Conservation (phyloP, 2,888 invertebrate genomes). For the Gonocerus acuteangulatus region DNA sequence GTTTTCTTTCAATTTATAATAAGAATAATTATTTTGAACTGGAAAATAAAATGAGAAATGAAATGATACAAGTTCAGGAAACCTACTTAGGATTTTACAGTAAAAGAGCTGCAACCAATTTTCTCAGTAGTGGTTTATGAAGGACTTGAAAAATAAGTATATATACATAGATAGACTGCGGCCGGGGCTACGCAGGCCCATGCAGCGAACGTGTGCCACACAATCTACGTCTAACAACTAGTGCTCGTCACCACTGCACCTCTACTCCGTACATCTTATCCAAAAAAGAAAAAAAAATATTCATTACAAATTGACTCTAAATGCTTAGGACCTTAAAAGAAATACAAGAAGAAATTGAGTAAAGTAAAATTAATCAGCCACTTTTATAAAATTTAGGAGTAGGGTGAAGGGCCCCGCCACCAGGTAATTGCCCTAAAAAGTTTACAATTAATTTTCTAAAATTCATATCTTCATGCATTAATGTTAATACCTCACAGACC, state of each 20-base stretch:
- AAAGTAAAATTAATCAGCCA: too few species aligned
- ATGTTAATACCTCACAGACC: constrained; percentile 25
- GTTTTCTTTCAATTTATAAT: too few species aligned
- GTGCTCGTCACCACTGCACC: constrained; percentile 21
- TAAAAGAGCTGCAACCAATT: not conserved
- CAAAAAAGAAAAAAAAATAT: too few species aligned
- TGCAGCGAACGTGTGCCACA: constrained; percentile 20
- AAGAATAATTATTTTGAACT: not conserved
- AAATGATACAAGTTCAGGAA: not conserved
- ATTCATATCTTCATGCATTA: constrained; percentile 17
- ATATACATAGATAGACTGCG: not conserved
- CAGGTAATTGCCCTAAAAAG: constrained; percentile 3
- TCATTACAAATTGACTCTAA: too few species aligned
- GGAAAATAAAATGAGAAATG: not conserved
- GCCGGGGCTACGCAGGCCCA: constrained; percentile 20
- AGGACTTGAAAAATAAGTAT: not conserved
- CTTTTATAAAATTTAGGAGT: not conserved
- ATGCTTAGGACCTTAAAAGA: too few species aligned
- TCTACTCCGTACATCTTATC: too few species aligned
- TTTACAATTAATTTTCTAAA: constrained; percentile 10
- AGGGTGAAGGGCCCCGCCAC: constrained; percentile 3
- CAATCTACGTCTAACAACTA: constrained; percentile 22
- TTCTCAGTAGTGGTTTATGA: not conserved
- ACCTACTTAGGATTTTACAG: not conserved
- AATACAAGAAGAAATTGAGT: too few species aligned